Base-by-base conservation (phyloP, 1,140 invertebrate species). In the Zaprionus camerounensis region DNA sequence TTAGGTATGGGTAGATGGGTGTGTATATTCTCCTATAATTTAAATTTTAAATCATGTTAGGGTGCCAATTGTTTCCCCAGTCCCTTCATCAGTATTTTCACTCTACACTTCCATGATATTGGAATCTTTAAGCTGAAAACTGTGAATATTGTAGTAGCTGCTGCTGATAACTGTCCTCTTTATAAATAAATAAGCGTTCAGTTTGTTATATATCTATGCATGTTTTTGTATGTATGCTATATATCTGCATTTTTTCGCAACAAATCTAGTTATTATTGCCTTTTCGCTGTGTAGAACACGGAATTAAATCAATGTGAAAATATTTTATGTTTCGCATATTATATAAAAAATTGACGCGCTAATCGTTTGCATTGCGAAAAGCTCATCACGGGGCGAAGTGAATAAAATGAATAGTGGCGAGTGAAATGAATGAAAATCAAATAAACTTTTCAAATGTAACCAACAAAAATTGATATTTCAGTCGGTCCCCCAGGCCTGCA, bases 271-370 rank as follows among this genome's bases (percentile, higher is more conserved):
- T 73, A 71, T 67, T 76, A 71, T 83, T 73, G 71, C 55, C 62
- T 75, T 64, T 74, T 41, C 70, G 58, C 51, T 57, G 59, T 44
- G 53, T 64, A 53, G 13, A 58, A 56, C 66, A 46, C 67, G 31
- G 70, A 85, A 85, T 80, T 57, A 86, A 87, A 80, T 86, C 82
- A 76, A 71, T 77, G 66, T 41, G 44, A 77, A 86, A 80, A 66
- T 80, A 69, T 73, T 86, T 73, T 70, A 72, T 83, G 56, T 76
- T 63, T 70, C 13, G 41, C 57, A 57, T 63, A 28, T 49, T 22
- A 15, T 20, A 70, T 59, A 69, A 64, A 51, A 44, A 59, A 77
- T 70, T 66, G 63, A 80, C 44, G 74, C 46, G 64, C 34, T 77
- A 80, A 65, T 65, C 64, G 70, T 68, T 65, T 71, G 58, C 57